A percentile compares a stretch with the other conserved stretches of the same genome.
phyloP scores from a whole-genome alignment of 1,140 invertebrate species.

The Paraescarpia echinospica region DNA sequence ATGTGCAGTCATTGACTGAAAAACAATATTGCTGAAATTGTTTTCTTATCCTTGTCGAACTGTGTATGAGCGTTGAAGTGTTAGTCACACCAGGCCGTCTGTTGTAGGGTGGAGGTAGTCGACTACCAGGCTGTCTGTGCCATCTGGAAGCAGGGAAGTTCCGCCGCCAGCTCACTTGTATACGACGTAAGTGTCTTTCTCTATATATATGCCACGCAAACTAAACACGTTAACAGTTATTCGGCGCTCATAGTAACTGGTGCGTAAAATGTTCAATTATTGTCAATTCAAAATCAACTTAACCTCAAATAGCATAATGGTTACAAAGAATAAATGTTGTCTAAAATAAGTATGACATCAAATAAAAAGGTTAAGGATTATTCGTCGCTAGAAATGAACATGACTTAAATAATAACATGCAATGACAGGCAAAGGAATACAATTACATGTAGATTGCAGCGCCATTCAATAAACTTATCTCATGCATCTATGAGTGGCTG shows the following conservation, averaged over 20 bases:
- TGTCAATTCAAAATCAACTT: not conserved
- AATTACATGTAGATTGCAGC: not conserved
- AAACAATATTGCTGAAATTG: not conserved
- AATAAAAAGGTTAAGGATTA: not conserved
- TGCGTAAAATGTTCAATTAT: not conserved
- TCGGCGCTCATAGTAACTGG: not conserved
- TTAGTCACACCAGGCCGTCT: too few species aligned
- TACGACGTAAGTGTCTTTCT: not conserved
- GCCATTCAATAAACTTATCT: not conserved
- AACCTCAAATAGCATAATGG: not conserved
- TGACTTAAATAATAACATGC: not conserved
- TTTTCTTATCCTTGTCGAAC: not conserved
- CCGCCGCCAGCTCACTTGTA: constrained; percentile 4
- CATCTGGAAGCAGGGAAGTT: not conserved
- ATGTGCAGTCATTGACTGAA: not conserved
- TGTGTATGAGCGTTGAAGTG: not conserved
- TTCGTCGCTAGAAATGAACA: not conserved
- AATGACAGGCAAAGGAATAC: not conserved
- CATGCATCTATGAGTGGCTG: not conserved
- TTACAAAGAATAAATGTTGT: not conserved
- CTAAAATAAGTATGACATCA: not conserved
- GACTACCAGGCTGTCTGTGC: constrained; percentile 11
- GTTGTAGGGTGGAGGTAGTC: not conserved
- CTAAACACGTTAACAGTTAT: not conserved
- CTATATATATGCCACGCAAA: not conserved